These are phyloP conservation scores for Brachypterus glaber DNA, from an alignment of 2,888 invertebrate species.

Conservation along the genomic window DNA sequence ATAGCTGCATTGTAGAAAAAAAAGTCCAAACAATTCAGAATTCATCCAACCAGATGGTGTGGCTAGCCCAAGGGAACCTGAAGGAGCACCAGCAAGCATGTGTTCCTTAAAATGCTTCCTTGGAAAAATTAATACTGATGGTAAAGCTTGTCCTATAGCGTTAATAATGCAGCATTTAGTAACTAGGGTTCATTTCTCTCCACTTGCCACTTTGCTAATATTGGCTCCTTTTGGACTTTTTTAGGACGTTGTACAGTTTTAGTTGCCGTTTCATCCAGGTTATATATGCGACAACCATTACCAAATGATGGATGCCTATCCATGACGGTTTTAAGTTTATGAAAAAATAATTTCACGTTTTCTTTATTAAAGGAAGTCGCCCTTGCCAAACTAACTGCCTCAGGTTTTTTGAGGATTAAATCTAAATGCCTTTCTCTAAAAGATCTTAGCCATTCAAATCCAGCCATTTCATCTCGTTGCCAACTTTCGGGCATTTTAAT, in stretches of 20 bases:
- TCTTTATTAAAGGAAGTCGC: slow-evolving; percentile 2
- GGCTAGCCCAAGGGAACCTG: slow-evolving; percentile 14
- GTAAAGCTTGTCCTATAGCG: slow-evolving; percentile 6
- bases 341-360: slow-evolving; percentile 13
- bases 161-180: slow-evolving; percentile 7
- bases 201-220: slow-evolving; percentile 5
- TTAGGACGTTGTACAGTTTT: slow-evolving; percentile 16
- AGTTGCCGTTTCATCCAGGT: slow-evolving; percentile 18
- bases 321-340: slow-evolving; percentile 8
- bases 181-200: slow-evolving; percentile 10
- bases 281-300: slow-evolving; percentile 14
- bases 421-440: slow-evolving; percentile 5
- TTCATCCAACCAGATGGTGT: slow-evolving; percentile 17
- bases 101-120: slow-evolving; percentile 10
- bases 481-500: slow-evolving; percentile 4
- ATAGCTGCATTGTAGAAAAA: slow-evolving; percentile 15
- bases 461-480: slow-evolving; percentile 10
- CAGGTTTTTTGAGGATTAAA: slow-evolving; percentile 6
- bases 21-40: slow-evolving; percentile 13
- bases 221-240: slow-evolving; percentile 13
- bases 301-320: slow-evolving; percentile 11
- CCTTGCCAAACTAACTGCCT: slow-evolving; percentile 9
- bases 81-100: slow-evolving; percentile 10
- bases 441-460: slow-evolving; percentile 6
- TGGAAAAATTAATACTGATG: slow-evolving; percentile 9